phyloP scores from a whole-genome alignment of 2,113 vertebrate genomes.

The Fregetta grallaria region DNA sequence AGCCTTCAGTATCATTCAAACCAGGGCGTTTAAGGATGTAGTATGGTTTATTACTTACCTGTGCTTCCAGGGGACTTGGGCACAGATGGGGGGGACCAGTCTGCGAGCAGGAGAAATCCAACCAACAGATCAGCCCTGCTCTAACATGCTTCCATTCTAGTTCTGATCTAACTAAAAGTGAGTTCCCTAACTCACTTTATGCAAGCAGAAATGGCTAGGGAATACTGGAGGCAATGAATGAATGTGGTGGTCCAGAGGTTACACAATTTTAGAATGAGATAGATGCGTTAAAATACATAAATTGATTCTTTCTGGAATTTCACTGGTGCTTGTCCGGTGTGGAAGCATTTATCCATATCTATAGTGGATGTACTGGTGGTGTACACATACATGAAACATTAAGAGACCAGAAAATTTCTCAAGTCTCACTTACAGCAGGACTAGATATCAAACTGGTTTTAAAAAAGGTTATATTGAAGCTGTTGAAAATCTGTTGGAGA shows the following conservation, averaged over 20 bases:
- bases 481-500: background rate
- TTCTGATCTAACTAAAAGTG: background rate
- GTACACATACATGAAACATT: background rate
- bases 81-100: background rate
- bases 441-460: background rate
- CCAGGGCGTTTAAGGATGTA: background rate
- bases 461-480: background rate
- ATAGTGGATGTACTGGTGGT: background rate
- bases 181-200: background rate
- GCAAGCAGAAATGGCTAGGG: background rate
- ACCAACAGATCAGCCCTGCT: background rate
- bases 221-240: background rate
- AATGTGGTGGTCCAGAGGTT: background rate
- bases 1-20: rapidly evolving
- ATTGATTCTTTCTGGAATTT: background rate
- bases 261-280: background rate
- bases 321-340: background rate
- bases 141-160: background rate
- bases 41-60: background rate
- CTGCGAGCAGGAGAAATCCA: background rate
- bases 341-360: background rate
- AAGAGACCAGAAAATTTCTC: background rate
- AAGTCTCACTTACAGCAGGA: background rate
- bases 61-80: background rate
- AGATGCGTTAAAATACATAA: background rate